Evolutionary conservation across 2,888 invertebrate genomes (phyloP).

Genomic region (Nesidiocoris tenuis): DNA sequence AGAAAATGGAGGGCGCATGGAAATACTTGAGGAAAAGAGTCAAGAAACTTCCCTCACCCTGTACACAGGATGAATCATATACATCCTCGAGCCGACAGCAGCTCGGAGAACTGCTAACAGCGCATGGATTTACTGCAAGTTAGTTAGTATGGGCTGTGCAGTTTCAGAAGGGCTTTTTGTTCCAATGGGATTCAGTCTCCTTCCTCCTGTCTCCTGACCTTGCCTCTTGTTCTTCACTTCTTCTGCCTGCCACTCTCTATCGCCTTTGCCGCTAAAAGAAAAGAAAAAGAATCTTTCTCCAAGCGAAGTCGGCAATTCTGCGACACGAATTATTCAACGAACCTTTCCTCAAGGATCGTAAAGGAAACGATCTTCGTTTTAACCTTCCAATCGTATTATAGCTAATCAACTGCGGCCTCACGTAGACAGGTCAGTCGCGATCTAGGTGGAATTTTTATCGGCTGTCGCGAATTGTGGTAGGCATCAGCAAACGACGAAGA

Average conservation of each 20-base stretch:
- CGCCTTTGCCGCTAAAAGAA: not conserved
- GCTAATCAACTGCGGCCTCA: not conserved
- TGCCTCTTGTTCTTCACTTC: not conserved
- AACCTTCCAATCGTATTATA: not conserved
- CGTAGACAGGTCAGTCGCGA: too few species aligned
- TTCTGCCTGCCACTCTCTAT: not conserved
- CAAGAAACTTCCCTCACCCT: slow-evolving; percentile 24
- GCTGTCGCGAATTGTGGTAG: too few species aligned
- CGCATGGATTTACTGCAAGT: slow-evolving; percentile 29
- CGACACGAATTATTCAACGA: slow-evolving; percentile 24
- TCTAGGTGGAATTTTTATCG: too few species aligned
- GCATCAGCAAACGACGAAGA: too few species aligned
- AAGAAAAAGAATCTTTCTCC: not conserved
- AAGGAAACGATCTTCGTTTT: slow-evolving; percentile 32
- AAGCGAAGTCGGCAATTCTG: not conserved
- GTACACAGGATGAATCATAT: too few species aligned
- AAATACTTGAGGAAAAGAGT: slow-evolving; percentile 30
- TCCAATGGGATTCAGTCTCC: not conserved
- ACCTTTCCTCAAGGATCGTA: slow-evolving; percentile 3
- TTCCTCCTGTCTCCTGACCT: not conserved
- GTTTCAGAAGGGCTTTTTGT: slow-evolving; percentile 13
- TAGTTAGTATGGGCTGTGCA: slow-evolving; percentile 27
- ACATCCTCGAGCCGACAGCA: slow-evolving; percentile 8
- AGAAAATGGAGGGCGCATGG: not conserved
- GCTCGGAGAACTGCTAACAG: slow-evolving; percentile 12